Evolutionary conservation across 2,113 vertebrate species (phyloP), one percentile per base, ranked within the genome.

Genomic region (Platysteira castanea): DNA sequence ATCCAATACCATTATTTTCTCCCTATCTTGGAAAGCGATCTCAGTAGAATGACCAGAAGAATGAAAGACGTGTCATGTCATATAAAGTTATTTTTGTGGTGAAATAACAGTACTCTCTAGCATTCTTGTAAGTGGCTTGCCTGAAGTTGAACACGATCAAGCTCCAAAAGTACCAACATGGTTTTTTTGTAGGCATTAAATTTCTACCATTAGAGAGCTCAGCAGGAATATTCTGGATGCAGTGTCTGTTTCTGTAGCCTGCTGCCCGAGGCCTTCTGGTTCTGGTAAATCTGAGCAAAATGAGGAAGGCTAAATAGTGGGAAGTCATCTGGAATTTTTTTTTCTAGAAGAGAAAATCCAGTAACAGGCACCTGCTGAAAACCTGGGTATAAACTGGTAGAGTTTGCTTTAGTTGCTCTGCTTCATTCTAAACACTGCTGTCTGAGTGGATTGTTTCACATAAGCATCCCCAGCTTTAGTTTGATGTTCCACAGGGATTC

Each of bases 221-320:
- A 83, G 68, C 74, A 70, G 79, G 89, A 30, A n/a, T 81, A 8
- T 80, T 84, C 63, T 83, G 75, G 54, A 54, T 54, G 23, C 44
- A 44, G 47, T 42, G 35, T 46, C 76, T 90, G 49, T 69, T 74
- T 87, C 50, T 91, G 52, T 64, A 69, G 54, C 57, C 61, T 71
- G 63, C 70, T 85, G 39, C 49, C 65, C 41, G 18, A 56, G 37
- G 37, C 61, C 42, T 94, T n/a, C 15, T 83, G 21, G 27, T 76
- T 70, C 83, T 88, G 71, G 27, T 81, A 94, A 84, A 95, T 67
- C 54, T 50, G 47, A 91, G 61, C n/a, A 73, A 94, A 94, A 61
- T 24, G 30, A 83, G 50, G 63, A 73, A 74, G 21, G 57, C 26
- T 70, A 39, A 88, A 92, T 54, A 61, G 15, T 49, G 21, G 13